These are phyloP conservation scores for Pogonomyrmex californicus DNA, from an alignment of 1,140 invertebrate genomes.

Conservation along the genomic window DNA sequence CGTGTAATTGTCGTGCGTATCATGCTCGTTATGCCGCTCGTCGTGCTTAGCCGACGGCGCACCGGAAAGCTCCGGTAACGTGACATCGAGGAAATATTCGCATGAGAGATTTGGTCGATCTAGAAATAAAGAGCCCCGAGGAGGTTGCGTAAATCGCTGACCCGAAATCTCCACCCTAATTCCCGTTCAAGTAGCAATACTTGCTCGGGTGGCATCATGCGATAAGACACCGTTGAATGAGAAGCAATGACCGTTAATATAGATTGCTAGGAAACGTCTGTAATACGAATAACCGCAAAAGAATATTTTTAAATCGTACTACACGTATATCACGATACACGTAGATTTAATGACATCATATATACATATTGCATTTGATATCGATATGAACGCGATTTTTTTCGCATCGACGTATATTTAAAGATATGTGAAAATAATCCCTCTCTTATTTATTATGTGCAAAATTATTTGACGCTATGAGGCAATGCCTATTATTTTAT, in stretches of 20 bases:
- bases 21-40: slow-evolving; percentile 44
- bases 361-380: no score
- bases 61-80: slow-evolving; percentile 32
- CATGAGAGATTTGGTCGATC: slow-evolving; percentile 30
- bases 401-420: no score
- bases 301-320: neutral
- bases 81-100: slow-evolving; percentile 33
- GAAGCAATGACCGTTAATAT: slow-evolving; percentile 1
- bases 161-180: neutral
- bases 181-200: neutral
- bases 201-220: neutral
- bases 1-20: slow-evolving; percentile 56
- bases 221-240: neutral
- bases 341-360: no score
- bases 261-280: neutral
- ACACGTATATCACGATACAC: no score
- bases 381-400: no score
- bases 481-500: slow-evolving; percentile 9
- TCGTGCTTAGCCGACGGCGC: slow-evolving; percentile 34
- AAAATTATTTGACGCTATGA: neutral
- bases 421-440: neutral
- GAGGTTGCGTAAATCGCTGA: slow-evolving; percentile 18
- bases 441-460: neutral
- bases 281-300: neutral
- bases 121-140: slow-evolving; percentile 7